Evolutionary conservation across 2,888 invertebrate genomes (phyloP).

Genomic region (Oxytorus armatus): DNA sequence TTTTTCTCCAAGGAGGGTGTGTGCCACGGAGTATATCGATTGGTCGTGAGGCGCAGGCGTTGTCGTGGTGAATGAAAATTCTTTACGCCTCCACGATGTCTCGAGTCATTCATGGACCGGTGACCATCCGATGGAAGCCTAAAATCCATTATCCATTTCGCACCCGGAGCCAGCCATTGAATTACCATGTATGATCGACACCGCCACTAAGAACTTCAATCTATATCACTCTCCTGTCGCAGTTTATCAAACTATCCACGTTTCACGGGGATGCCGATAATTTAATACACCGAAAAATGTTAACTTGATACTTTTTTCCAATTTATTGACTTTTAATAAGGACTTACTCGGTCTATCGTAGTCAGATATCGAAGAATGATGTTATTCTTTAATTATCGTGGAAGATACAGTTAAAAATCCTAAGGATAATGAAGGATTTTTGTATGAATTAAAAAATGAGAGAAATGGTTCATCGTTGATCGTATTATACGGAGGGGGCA

Average conservation of each 20-base stretch:
- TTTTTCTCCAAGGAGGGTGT: slow-evolving; percentile 68
- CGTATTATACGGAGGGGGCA: too few species aligned
- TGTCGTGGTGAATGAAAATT: slow-evolving; percentile 78
- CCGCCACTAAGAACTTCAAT: background rate
- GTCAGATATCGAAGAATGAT: background rate
- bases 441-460: too few species aligned
- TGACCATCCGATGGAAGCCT: slow-evolving; percentile 65
- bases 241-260: background rate
- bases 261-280: background rate
- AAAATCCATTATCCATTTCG: slow-evolving; percentile 63
- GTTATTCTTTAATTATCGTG: too few species aligned
- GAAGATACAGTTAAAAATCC: too few species aligned
- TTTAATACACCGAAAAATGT: background rate
- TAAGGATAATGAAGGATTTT: too few species aligned
- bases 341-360: background rate
- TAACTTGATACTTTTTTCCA: background rate
- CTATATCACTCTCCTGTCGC: background rate
- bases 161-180: slow-evolving; percentile 42
- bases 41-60: slow-evolving; percentile 75
- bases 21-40: slow-evolving; percentile 77
- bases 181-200: slow-evolving; percentile 31
- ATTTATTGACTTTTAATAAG: background rate
- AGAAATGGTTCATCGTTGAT: too few species aligned
- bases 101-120: slow-evolving; percentile 77
- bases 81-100: slow-evolving; percentile 73